Evolutionary conservation across 1,140 invertebrate genomes (phyloP).

Genomic region (Latrodectus geometricus): DNA sequence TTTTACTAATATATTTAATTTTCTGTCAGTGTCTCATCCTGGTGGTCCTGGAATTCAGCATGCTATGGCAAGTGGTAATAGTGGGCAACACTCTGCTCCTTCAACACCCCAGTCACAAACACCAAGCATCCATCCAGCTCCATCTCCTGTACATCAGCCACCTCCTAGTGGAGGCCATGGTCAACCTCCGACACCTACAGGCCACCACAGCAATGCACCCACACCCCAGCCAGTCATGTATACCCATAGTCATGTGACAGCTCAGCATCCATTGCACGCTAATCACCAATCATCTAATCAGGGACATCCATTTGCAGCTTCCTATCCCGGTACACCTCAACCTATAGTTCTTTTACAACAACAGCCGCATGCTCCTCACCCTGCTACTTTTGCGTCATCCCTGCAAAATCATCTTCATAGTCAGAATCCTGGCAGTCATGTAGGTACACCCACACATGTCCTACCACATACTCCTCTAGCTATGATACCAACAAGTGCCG

Average conservation of each 20-base stretch:
- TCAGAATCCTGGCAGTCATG: conserved; percentile 56
- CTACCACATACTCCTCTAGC: conserved; percentile 30
- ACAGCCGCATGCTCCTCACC: conserved; percentile 41
- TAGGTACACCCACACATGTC: conserved; percentile 41
- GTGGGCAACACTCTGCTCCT: conserved; percentile 53
- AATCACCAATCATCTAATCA: conserved; percentile 23
- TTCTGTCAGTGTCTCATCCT: conserved; percentile 38
- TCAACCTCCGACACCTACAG: conserved; percentile 45
- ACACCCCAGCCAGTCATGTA: conserved; percentile 59
- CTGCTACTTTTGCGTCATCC: conserved; percentile 30
- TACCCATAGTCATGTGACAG: conserved; percentile 48
- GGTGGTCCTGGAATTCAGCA: conserved; percentile 35
- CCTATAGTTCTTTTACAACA: conserved; percentile 61
- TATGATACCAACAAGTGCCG: conserved; percentile 57
- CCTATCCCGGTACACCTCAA: conserved; percentile 40
- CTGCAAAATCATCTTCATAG: conserved; percentile 63
- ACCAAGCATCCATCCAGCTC: conserved; percentile 52
- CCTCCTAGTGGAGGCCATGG: conserved; percentile 40
- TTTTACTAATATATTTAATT: neutral
- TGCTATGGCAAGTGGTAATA: conserved; percentile 34
- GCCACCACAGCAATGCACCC: conserved; percentile 38
- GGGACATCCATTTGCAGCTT: conserved; percentile 34
- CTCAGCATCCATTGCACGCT: conserved; percentile 44
- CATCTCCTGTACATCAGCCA: conserved; percentile 60
- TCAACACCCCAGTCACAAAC: conserved; percentile 61